Percentiles rank a stretch among this genome's conserved stretches.
These are phyloP conservation scores for Fistularia commersonii DNA, from an alignment of 2,797 vertebrate species.

Conservation along the genomic window DNA sequence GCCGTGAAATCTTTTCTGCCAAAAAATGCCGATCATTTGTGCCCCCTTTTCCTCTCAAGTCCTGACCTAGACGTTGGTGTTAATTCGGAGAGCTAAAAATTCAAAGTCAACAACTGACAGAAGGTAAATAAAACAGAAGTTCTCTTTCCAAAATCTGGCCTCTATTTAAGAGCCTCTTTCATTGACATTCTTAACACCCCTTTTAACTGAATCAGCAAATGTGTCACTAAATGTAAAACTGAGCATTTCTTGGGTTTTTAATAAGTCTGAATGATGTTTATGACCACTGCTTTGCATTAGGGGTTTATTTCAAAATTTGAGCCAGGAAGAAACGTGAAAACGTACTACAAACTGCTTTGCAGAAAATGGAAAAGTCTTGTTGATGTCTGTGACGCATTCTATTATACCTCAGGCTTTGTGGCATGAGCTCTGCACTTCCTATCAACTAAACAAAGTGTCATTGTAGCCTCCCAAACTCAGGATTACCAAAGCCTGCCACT, in stretches of 20 bases:
- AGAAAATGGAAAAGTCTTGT: constrained; percentile 55
- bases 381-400: constrained; percentile 41
- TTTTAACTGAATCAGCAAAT: constrained; percentile 25
- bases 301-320: constrained; percentile 2
- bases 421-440: constrained; percentile 80
- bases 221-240: constrained; percentile 27
- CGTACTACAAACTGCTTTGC: constrained; percentile 38
- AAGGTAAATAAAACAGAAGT: constrained; percentile 10
- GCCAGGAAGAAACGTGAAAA: constrained; percentile 7
- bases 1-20: constrained; percentile 70
- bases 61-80: constrained; percentile 50
- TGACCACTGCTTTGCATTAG: not conserved
- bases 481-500: constrained; percentile 55
- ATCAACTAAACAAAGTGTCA: constrained; percentile 77
- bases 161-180: too few relatives aligned
- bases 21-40: constrained; percentile 48
- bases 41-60: constrained; percentile 29
- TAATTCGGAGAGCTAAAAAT: constrained; percentile 34
- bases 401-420: constrained; percentile 55
- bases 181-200: not conserved
- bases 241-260: constrained; percentile 16
- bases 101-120: constrained; percentile 5
- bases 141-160: constrained; percentile 30
- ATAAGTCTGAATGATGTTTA: constrained; percentile 17
- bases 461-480: constrained; percentile 32